Evolutionary conservation across 2,797 vertebrate genomes (phyloP).

Genomic region (Sternarchorhynchus goeldii): DNA sequence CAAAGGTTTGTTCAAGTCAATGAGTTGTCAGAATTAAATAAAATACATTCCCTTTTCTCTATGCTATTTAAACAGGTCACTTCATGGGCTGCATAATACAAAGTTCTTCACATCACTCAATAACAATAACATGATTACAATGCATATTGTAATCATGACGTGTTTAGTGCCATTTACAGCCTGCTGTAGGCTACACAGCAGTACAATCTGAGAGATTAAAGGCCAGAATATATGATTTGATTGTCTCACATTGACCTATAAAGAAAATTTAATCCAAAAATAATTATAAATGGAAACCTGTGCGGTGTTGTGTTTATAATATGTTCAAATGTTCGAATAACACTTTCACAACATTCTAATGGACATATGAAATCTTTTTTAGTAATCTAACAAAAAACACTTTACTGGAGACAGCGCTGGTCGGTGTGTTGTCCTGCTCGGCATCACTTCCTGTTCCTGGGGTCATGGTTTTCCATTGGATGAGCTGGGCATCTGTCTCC

Average conservation of each 20-base stretch:
- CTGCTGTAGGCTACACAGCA: neutral
- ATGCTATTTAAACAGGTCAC: neutral
- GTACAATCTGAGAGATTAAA: too few relatives aligned
- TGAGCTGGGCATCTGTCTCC: slow-evolving; percentile 69
- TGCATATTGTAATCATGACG: neutral
- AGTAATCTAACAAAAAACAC: neutral
- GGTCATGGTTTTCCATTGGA: slow-evolving; percentile 71
- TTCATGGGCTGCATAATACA: neutral
- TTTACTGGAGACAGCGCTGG: slow-evolving; percentile 73
- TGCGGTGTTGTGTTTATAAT: too few relatives aligned
- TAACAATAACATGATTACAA: neutral
- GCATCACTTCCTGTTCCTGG: slow-evolving; percentile 56
- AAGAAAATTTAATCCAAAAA: neutral
- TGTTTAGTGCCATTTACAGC: neutral
- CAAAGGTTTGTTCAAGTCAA: neutral
- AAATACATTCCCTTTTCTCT: neutral
- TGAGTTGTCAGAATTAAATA: neutral
- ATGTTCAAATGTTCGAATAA: too few relatives aligned
- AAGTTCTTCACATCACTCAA: neutral
- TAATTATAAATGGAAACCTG: too few relatives aligned
- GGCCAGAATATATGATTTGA: neutral
- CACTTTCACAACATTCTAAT: neutral
- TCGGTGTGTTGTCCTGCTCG: slow-evolving; percentile 75
- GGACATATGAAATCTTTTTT: neutral
- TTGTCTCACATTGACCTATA: neutral